Evolutionary conservation across 1,140 invertebrate species (phyloP).

Genomic region (Eumaeus atala): DNA sequence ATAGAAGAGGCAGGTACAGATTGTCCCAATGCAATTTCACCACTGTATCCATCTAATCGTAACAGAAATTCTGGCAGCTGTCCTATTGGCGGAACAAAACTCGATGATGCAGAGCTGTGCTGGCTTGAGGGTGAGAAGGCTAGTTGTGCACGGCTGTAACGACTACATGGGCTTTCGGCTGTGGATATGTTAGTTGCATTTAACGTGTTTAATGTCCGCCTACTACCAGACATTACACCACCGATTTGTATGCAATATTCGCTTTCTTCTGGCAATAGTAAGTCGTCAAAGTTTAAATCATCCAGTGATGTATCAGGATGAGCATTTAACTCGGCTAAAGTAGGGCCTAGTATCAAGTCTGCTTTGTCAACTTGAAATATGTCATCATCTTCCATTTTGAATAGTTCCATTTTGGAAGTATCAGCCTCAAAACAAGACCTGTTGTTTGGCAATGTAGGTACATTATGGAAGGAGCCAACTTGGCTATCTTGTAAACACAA

Average conservation of each 20-base stretch:
- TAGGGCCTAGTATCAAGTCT: slow-evolving; percentile 88
- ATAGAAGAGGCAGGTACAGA: slow-evolving; percentile 74
- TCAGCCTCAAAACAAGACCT: slow-evolving; percentile 61
- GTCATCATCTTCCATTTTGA: slow-evolving; percentile 90
- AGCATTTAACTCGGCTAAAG: slow-evolving; percentile 89
- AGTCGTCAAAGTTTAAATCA: slow-evolving; percentile 90
- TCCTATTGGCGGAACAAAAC: slow-evolving; percentile 73
- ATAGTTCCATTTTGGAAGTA: slow-evolving; percentile 76
- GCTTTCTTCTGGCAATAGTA: slow-evolving; percentile 83
- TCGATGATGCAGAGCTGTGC: slow-evolving; percentile 74
- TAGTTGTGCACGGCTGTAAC: slow-evolving; percentile 58
- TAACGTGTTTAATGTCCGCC: slow-evolving; percentile 50
- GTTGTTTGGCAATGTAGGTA: slow-evolving; percentile 63
- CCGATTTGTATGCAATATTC: slow-evolving; percentile 67
- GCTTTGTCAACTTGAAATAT: slow-evolving; percentile 93
- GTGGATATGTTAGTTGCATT: slow-evolving; percentile 62
- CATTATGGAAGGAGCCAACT: slow-evolving; percentile 60
- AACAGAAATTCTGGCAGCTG: slow-evolving; percentile 81
- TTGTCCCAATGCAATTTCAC: slow-evolving; percentile 73
- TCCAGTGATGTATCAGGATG: slow-evolving; percentile 87
- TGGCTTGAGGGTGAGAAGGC: slow-evolving; percentile 76
- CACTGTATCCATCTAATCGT: slow-evolving; percentile 74
- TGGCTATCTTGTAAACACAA: slow-evolving; percentile 67
- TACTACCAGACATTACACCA: slow-evolving; percentile 66
- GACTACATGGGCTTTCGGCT: slow-evolving; percentile 65